Base-by-base conservation (phyloP, 2,113 vertebrate species). In the Anoplopoma fimbria region DNA sequence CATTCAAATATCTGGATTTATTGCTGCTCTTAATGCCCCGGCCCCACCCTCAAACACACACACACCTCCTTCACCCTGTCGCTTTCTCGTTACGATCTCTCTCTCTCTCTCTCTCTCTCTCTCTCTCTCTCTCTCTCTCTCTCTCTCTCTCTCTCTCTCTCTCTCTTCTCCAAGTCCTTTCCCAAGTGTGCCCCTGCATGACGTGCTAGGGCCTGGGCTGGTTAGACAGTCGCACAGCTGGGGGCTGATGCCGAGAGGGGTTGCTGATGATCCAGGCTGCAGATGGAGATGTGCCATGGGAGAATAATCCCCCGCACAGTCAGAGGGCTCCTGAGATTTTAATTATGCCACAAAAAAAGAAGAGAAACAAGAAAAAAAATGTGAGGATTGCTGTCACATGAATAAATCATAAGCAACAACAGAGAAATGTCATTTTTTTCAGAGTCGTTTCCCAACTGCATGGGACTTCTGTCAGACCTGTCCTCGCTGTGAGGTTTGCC, bases 261-360 rank as follows among this genome's bases (percentile, higher is more conserved):
- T 83, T 90, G 85, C 89, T 88, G 93, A 93, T 87, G 94, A 84
- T 84, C 94, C 92, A 88, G 84, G 85, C 88, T 88, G 79, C 91
- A 95, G 95, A 91, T 93, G 90, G 94, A 96, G 93, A 95, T 91
- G 90, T 96, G 95, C 93, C 92, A 93, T 83, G 88, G 90, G 88
- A 95, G 94, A 96, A 95, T 96, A 94, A 96, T 96, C 87, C 89
- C 78, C 93, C 93, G 92, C 93, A 89, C 93, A 95, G 92, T 85
- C 83, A 92, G 84, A 74, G 87, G 81, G 93, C 93, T 94, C 90
- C 85, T 79, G 89, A 87, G 94, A 93, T 87, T 96, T 91, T 83
- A 82, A 92, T 88, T 87, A 91, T 79, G 69, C 82, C 86, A 61
- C 69, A 55, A 12, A 51, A 78, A 84, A 80, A 69, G 21, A 29